Percentiles rank a stretch among this genome's conserved stretches.
Conservation (phyloP, 2,888 invertebrate species). For the Spisula solida region DNA sequence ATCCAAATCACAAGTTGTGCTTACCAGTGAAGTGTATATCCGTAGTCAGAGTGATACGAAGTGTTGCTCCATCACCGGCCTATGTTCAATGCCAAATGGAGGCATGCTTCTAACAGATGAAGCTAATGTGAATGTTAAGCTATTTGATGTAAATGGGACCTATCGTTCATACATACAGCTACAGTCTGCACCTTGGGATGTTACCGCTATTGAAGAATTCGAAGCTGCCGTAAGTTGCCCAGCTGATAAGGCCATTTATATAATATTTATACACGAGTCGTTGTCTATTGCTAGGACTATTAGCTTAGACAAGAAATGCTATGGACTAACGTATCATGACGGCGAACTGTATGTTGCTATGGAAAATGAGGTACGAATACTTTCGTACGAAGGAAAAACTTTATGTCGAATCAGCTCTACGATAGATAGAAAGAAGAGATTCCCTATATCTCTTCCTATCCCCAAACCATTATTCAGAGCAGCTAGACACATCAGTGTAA, state of each 20-base stretch:
- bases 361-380: slow-evolving; percentile 53
- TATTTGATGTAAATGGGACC: slow-evolving; percentile 45
- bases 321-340: slow-evolving; percentile 43
- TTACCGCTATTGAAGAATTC: slow-evolving; percentile 41
- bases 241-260: slow-evolving; percentile 22
- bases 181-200: slow-evolving; percentile 55
- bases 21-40: slow-evolving; percentile 26
- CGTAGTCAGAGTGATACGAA: slow-evolving; percentile 40
- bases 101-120: slow-evolving; percentile 49
- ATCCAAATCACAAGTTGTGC: slow-evolving; percentile 31
- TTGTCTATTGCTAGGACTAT: slow-evolving; percentile 34
- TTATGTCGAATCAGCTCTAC: slow-evolving; percentile 10
- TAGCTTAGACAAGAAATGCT: slow-evolving; percentile 44
- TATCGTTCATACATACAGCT: slow-evolving; percentile 34
- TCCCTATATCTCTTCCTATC: slow-evolving; percentile 30
- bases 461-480: slow-evolving; percentile 32
- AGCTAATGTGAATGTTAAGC: slow-evolving; percentile 57
- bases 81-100: slow-evolving; percentile 50
- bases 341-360: slow-evolving; percentile 46
- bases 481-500: slow-evolving; percentile 32
- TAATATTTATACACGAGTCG: slow-evolving; percentile 30
- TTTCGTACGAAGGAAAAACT: slow-evolving; percentile 44
- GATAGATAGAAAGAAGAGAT: slow-evolving; percentile 16
- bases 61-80: slow-evolving; percentile 47
- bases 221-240: slow-evolving; percentile 59